Percentiles rank a stretch among this genome's conserved stretches.
phyloP scores from a whole-genome alignment of 2,888 invertebrate species.

The Hypselothyrea guttata region DNA sequence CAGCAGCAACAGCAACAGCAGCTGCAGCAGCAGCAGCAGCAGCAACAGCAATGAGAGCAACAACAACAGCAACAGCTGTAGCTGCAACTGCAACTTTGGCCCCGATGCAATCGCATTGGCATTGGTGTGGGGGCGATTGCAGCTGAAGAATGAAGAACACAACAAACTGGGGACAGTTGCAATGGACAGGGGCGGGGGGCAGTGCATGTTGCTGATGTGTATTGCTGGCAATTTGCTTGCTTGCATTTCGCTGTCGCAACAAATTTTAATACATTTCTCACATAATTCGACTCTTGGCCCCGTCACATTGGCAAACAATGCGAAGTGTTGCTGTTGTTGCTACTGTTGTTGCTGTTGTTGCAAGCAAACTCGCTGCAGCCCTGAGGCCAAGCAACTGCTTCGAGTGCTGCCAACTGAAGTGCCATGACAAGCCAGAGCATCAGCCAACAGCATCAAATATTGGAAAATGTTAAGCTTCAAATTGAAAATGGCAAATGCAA shows the following conservation, averaged over 20 bases:
- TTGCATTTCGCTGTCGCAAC: constrained; percentile 73
- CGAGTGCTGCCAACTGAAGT: constrained; percentile 21
- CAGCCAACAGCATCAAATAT: no score
- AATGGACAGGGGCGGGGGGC: constrained; percentile 1
- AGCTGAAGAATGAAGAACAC: constrained; percentile 18
- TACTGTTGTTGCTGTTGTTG: constrained; percentile 14
- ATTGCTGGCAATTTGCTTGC: constrained; percentile 62
- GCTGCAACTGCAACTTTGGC: constrained; percentile 59
- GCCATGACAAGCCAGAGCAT: constrained; percentile 7
- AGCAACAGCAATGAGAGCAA: constrained; percentile 26
- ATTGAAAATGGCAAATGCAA: no score
- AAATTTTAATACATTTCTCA: constrained; percentile 73
- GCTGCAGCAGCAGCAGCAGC: constrained; percentile 16
- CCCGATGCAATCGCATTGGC: constrained; percentile 63
- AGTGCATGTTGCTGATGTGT: constrained; percentile 1
- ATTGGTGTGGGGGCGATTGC: constrained; percentile 63
- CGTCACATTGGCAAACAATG: constrained; percentile 34
- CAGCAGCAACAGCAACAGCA: constrained; percentile 26
- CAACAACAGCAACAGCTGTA: no score
- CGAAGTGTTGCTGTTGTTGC: constrained; percentile 19
- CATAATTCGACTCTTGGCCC: constrained; percentile 62
- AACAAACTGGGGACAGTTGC: background rate
- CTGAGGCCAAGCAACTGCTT: background rate
- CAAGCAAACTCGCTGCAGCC: background rate
- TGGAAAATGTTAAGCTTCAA: no score